Conservation (phyloP, 2,113 vertebrate species). For the Stomatorhinus ivindoensis region DNA sequence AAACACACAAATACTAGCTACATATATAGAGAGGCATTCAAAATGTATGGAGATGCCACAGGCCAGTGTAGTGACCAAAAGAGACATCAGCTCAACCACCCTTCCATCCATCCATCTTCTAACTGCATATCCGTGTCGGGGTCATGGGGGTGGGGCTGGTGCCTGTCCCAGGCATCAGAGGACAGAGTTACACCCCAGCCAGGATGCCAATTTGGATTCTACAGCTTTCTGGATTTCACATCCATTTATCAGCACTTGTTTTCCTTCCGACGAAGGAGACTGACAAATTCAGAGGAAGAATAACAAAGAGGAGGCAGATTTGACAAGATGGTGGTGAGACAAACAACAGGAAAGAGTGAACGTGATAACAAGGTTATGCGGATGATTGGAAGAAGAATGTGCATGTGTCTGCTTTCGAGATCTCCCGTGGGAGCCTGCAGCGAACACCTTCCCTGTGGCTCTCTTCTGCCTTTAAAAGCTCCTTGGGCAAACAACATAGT, state of each 20-base stretch:
- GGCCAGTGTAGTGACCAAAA: neutral
- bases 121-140: neutral
- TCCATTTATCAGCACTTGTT: neutral
- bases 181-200: neutral
- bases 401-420: neutral
- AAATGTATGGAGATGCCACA: neutral
- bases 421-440: neutral
- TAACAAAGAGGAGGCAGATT: slow-evolving; percentile 3
- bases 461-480: neutral
- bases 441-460: neutral
- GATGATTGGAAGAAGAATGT: slow-evolving; percentile 8
- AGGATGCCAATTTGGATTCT: neutral
- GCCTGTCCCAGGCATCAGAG: neutral
- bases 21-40: neutral
- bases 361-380: slow-evolving; percentile 10
- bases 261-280: neutral
- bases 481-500: slow-evolving; percentile 13
- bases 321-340: neutral
- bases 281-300: neutral
- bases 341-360: slow-evolving; percentile 21
- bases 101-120: neutral
- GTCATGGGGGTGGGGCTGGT: neutral
- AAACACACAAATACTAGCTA: neutral
- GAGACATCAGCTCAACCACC: neutral
- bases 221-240: neutral